Evolutionary conservation across 2,113 vertebrate genomes (phyloP).

Genomic region (Atherinomorus stipes): DNA sequence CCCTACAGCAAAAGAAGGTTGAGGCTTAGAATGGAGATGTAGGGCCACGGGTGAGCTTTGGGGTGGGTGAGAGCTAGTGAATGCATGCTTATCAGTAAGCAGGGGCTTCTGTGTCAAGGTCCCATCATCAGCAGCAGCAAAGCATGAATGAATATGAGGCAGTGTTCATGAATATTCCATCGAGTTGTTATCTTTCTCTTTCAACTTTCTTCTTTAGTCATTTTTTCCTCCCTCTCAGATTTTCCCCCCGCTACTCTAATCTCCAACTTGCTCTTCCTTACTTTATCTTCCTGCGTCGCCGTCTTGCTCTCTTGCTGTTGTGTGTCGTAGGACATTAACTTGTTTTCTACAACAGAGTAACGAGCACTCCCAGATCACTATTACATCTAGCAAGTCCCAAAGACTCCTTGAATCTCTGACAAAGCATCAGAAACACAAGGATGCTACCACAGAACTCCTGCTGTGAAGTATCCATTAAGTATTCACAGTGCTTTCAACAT

Average conservation of each 20-base stretch:
- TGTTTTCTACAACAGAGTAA: constrained; percentile 33
- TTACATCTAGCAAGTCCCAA: constrained; percentile 41
- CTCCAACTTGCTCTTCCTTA: constrained; percentile 12
- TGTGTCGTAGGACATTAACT: constrained; percentile 34
- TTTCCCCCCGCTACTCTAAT: constrained; percentile 40
- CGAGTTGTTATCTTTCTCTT: constrained; percentile 59
- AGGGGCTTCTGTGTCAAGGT: constrained; percentile 60
- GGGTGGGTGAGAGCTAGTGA: constrained; percentile 44
- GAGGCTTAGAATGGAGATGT: constrained; percentile 52
- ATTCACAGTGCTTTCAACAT: not conserved
- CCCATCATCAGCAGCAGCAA: constrained; percentile 65
- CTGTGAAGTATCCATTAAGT: not conserved
- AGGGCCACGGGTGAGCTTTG: constrained; percentile 29
- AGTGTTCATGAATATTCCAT: constrained; percentile 75
- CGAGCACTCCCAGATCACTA: constrained; percentile 32
- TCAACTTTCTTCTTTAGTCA: constrained; percentile 45
- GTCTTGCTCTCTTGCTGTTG: constrained; percentile 17
- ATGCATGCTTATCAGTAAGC: constrained; percentile 60
- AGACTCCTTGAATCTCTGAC: constrained; percentile 8
- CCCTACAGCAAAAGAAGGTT: constrained; percentile 48
- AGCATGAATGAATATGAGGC: constrained; percentile 68
- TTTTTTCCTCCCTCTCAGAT: constrained; percentile 16
- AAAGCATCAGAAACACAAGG: constrained; percentile 27
- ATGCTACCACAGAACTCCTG: constrained; percentile 1
- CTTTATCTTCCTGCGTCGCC: constrained; percentile 38